Conservation (phyloP, 2,113 vertebrate genomes). For the Pagrus major region DNA sequence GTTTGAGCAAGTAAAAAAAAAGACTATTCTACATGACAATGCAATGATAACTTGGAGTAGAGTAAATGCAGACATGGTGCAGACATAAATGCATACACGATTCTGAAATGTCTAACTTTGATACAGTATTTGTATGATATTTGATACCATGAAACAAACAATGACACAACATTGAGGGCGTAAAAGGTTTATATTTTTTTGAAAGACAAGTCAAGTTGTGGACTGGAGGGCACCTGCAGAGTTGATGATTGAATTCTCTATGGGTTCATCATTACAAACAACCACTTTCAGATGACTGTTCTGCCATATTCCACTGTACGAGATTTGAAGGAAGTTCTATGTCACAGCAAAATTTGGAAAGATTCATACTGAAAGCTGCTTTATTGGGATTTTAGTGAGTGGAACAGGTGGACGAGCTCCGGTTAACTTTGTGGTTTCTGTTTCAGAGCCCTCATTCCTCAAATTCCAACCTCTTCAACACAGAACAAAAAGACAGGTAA, state of each 20-base stretch:
- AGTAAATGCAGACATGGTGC: neutral
- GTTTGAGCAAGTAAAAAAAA: too few species aligned
- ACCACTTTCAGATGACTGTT: too few species aligned
- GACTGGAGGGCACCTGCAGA: neutral
- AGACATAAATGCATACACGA: neutral
- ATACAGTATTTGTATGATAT: too few species aligned
- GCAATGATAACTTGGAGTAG: too few species aligned
- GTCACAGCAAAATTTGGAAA: neutral
- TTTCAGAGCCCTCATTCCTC: conserved; percentile 82
- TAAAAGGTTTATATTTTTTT: too few species aligned
- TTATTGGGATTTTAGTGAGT: neutral
- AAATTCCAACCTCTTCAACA: conserved; percentile 69
- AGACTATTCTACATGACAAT: too few species aligned
- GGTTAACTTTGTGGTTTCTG: conserved; percentile 9
- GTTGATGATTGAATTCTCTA: neutral
- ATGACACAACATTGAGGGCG: too few species aligned
- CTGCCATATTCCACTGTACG: too few species aligned
- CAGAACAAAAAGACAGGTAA: conserved; percentile 76
- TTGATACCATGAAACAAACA: too few species aligned
- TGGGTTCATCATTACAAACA: neutral
- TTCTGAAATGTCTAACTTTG: too few species aligned
- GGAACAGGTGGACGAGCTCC: neutral
- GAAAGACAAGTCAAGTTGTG: too few species aligned
- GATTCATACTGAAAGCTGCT: neutral
- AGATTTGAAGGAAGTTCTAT: neutral